Percentiles rank a stretch among this genome's conserved stretches.
Evolutionary conservation across 1,140 invertebrate genomes (phyloP).

Genomic region (Cotesia chilonis): DNA sequence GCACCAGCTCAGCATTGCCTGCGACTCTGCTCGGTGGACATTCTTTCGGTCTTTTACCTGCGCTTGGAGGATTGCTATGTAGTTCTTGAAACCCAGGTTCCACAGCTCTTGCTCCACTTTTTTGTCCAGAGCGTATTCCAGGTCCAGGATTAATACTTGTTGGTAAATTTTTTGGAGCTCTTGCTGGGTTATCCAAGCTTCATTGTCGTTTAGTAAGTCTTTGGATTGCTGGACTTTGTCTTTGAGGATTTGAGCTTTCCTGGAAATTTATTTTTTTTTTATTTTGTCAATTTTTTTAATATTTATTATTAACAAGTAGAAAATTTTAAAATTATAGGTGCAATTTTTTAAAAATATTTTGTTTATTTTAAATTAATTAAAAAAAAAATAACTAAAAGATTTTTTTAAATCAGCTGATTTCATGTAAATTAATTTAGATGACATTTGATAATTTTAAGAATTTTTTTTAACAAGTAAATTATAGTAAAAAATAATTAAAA

Average conservation of each 20-base stretch:
- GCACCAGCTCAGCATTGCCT: slow-evolving; percentile 79
- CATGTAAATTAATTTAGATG: too few species aligned
- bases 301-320: too few species aligned
- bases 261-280: slow-evolving; percentile 48
- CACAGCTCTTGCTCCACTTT: slow-evolving; percentile 90
- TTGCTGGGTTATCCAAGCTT: slow-evolving; percentile 71
- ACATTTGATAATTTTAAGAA: too few species aligned
- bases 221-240: slow-evolving; percentile 72
- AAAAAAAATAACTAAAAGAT: too few species aligned
- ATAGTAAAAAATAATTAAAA: too few species aligned
- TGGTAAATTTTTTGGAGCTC: slow-evolving; percentile 81
- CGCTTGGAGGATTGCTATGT: slow-evolving; percentile 80
- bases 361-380: too few species aligned
- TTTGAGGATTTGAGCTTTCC: slow-evolving; percentile 77
- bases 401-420: too few species aligned
- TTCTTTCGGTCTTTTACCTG: slow-evolving; percentile 83
- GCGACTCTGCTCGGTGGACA: slow-evolving; percentile 75
- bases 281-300: not conserved
- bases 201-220: slow-evolving; percentile 71
- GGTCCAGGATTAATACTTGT: slow-evolving; percentile 79
- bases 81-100: slow-evolving; percentile 89
- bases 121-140: slow-evolving; percentile 88
- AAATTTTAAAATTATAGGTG: too few species aligned
- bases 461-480: too few species aligned
- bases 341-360: too few species aligned